Evolutionary conservation across 1,140 invertebrate species (phyloP).

Genomic region (Danaus melanippus): DNA sequence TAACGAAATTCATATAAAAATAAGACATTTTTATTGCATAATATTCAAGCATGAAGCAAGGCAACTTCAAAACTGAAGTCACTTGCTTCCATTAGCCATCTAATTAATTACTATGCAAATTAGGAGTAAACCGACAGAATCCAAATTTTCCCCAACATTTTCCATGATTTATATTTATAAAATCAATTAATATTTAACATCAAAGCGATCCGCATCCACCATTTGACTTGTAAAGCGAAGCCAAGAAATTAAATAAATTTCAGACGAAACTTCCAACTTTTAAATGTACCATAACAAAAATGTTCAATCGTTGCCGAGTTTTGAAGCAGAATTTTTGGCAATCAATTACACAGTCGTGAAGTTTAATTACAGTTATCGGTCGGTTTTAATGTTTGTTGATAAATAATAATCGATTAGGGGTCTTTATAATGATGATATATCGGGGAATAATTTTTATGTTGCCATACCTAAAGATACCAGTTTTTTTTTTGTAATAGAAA

Average conservation of each 20-base stretch:
- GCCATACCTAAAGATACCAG: no score
- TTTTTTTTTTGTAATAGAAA: no score
- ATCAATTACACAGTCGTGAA: conserved; percentile 21
- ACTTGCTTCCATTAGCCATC: conserved; percentile 15
- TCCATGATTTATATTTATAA: conserved; percentile 41
- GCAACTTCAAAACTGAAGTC: conserved; percentile 7
- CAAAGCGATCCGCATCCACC: conserved; percentile 42
- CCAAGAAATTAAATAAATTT: conserved; percentile 30
- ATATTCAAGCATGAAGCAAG: conserved; percentile 14
- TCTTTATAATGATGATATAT: no score
- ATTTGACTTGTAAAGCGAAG: conserved; percentile 38
- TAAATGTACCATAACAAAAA: conserved; percentile 26
- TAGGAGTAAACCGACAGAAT: conserved; percentile 23
- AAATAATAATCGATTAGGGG: no score
- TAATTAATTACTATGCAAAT: conserved; percentile 38
- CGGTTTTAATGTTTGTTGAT: no score
- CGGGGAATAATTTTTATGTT: no score
- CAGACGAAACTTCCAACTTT: conserved; percentile 18
- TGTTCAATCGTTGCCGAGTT: conserved; percentile 13
- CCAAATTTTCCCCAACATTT: conserved; percentile 29
- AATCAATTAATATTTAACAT: conserved; percentile 56
- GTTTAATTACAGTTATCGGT: conserved; percentile 17
- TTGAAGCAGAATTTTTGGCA: conserved; percentile 17
- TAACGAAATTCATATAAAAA: neutral
- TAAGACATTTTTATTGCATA: conserved; percentile 15